Percentiles rank a stretch among this genome's conserved stretches.
These are phyloP conservation scores for Merluccius polli DNA, from an alignment of 2,797 vertebrate genomes.

Conservation along the genomic window DNA sequence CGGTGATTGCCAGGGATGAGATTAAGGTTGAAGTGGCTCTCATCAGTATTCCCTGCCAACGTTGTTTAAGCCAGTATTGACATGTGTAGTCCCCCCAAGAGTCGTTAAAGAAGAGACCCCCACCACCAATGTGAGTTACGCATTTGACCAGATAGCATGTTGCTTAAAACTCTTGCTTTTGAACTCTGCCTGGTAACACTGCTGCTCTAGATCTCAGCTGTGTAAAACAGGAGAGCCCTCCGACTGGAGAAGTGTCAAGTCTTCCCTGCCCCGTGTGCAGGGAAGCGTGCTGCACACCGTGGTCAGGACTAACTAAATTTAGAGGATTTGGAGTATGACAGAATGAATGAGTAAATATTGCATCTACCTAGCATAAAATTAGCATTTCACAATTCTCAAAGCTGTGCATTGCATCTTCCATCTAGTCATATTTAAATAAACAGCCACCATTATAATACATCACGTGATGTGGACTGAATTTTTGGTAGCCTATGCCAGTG, in stretches of 20 bases:
- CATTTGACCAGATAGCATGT: neutral
- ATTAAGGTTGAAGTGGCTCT: slow-evolving; percentile 36
- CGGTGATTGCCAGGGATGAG: slow-evolving; percentile 36
- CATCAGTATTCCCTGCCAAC: slow-evolving; percentile 34
- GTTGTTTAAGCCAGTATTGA: slow-evolving; percentile 7
- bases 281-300: slow-evolving; percentile 29
- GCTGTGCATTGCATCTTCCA: neutral
- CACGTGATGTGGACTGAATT: too few relatives aligned
- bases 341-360: neutral
- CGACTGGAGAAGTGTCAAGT: slow-evolving; percentile 15
- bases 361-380: neutral
- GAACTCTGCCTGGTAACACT: slow-evolving; percentile 23
- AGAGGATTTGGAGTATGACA: neutral
- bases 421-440: neutral
- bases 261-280: slow-evolving; percentile 21
- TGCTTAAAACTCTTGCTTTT: neutral
- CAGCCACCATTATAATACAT: neutral
- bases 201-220: slow-evolving; percentile 22
- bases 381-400: neutral
- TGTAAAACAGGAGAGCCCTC: slow-evolving; percentile 30
- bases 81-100: too few relatives aligned
- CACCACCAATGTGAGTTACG: neutral
- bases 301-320: slow-evolving; percentile 16
- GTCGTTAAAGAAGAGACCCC: too few relatives aligned
- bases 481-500: too few relatives aligned